Conservation (phyloP, 1,140 invertebrate genomes). For the Planococcus citri region DNA sequence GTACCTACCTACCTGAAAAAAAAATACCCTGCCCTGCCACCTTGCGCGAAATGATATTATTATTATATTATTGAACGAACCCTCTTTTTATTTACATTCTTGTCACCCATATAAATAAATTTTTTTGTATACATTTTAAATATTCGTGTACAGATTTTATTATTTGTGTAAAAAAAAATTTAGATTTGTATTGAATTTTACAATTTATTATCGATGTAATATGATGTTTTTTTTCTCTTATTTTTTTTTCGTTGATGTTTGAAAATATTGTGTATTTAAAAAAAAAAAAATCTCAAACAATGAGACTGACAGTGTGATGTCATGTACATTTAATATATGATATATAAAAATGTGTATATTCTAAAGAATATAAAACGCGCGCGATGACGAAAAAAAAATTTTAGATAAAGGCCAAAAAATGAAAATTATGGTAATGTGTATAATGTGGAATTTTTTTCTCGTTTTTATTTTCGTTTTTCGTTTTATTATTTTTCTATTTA, state of each 20-base stretch:
- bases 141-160: constrained; percentile 20
- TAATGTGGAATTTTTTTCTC: not conserved
- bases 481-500: too few relatives aligned
- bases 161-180: constrained; percentile 20
- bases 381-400: not conserved
- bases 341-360: constrained; percentile 16
- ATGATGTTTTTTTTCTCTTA: constrained; percentile 10
- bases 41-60: too few relatives aligned
- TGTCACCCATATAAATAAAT: constrained; percentile 11
- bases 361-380: not conserved
- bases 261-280: constrained; percentile 21
- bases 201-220: constrained; percentile 21
- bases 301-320: constrained; percentile 26
- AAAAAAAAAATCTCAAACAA: constrained; percentile 25
- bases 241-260: constrained; percentile 22
- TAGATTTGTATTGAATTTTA: constrained; percentile 19
- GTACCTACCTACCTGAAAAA: too few relatives aligned
- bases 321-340: constrained; percentile 18
- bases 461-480: too few relatives aligned
- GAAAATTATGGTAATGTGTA: not conserved
- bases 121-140: constrained; percentile 19
- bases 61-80: not conserved
- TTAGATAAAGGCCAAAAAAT: not conserved
- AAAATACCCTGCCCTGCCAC: too few relatives aligned
- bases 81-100: constrained; percentile 14